phyloP scores from a whole-genome alignment of 2,113 vertebrate species.

The Hemicordylus capensis region DNA sequence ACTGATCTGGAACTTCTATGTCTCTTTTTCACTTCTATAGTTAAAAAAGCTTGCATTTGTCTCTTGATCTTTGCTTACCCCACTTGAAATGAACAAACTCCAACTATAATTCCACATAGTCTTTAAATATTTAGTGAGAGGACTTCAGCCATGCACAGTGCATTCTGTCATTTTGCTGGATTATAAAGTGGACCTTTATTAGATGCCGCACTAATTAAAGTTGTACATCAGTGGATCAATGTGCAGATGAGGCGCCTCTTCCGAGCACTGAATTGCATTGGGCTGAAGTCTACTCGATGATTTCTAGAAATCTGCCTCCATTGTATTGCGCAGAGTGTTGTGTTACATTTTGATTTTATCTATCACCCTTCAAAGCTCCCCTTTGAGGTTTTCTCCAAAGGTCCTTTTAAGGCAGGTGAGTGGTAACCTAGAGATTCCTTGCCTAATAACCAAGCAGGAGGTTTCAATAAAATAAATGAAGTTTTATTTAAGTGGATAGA shows the following conservation, averaged over 20 bases:
- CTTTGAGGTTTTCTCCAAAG: too few species aligned
- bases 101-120: background rate
- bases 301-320: background rate
- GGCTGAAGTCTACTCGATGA: background rate
- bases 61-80: background rate
- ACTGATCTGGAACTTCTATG: background rate
- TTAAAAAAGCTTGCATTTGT: background rate
- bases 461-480: too few species aligned
- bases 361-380: too few species aligned
- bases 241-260: conserved; percentile 59
- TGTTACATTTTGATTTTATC: too few species aligned
- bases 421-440: too few species aligned
- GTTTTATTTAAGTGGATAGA: too few species aligned
- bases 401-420: too few species aligned
- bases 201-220: conserved; percentile 70
- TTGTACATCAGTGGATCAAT: conserved; percentile 69
- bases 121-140: background rate
- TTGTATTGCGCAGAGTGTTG: too few species aligned
- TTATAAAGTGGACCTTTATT: conserved; percentile 59
- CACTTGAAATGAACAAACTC: background rate
- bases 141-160: conserved; percentile 11
- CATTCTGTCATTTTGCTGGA: conserved; percentile 6
- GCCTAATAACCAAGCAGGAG: too few species aligned
- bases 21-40: background rate
- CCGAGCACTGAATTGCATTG: conserved; percentile 39